These are phyloP conservation scores for Thrips palmi DNA, from an alignment of 1,140 invertebrate species.

Conservation along the genomic window DNA sequence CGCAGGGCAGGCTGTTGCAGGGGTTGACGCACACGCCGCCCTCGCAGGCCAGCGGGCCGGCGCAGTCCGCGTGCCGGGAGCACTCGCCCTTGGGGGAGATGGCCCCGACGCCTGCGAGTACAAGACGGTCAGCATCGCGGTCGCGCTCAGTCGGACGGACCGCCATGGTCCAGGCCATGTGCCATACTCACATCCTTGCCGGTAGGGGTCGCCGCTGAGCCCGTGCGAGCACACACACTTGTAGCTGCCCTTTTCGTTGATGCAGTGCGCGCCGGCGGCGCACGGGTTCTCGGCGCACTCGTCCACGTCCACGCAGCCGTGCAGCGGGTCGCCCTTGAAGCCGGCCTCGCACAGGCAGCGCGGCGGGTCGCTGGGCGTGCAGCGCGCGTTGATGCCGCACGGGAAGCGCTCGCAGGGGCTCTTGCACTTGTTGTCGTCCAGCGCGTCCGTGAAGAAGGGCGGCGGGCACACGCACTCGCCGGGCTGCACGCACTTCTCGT, in stretches of 20 bases:
- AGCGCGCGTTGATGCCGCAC: slow-evolving; percentile 84
- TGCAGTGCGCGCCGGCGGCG: slow-evolving; percentile 65
- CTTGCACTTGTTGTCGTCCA: slow-evolving; percentile 67
- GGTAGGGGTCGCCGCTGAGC: slow-evolving; percentile 66
- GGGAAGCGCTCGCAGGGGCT: slow-evolving; percentile 71
- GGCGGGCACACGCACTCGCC: slow-evolving; percentile 77
- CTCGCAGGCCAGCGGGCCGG: slow-evolving; percentile 55
- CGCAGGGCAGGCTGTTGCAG: slow-evolving; percentile 57
- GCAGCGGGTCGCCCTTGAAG: slow-evolving; percentile 61
- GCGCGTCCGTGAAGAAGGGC: slow-evolving; percentile 64
- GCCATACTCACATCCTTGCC: slow-evolving; percentile 54
- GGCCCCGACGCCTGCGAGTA: slow-evolving; percentile 11
- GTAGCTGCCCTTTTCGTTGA: slow-evolving; percentile 68
- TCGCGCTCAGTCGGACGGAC: not conserved
- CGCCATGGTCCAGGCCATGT: too few relatives aligned
- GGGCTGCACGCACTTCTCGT: slow-evolving; percentile 79
- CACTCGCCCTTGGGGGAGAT: slow-evolving; percentile 31
- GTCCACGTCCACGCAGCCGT: slow-evolving; percentile 64
- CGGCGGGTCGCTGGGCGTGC: slow-evolving; percentile 73
- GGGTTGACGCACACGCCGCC: slow-evolving; percentile 63
- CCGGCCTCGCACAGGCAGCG: slow-evolving; percentile 71
- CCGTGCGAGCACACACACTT: slow-evolving; percentile 68
- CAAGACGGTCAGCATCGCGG: too few relatives aligned
- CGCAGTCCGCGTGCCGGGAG: slow-evolving; percentile 51
- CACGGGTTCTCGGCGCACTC: slow-evolving; percentile 65